Base-by-base conservation (phyloP, 2,888 invertebrate genomes). In the Nebria salina region DNA sequence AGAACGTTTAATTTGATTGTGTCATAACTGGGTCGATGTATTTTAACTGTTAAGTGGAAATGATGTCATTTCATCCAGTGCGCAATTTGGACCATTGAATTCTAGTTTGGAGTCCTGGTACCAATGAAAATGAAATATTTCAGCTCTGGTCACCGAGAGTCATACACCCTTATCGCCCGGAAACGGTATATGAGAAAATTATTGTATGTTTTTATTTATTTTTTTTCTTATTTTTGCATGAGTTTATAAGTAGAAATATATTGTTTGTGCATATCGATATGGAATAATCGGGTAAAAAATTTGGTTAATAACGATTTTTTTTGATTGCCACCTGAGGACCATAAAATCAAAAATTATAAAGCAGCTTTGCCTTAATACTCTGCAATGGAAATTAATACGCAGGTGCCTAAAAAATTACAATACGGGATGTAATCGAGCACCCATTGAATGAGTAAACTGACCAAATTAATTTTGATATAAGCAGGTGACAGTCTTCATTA, bases 141-240 rank as follows among this genome's bases (percentile, higher is more conserved):
- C 90, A 91, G 92, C 86, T 87, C 88, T 25, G 89, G 89, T 82
- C 89, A 91, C 87, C 91, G 92, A 87, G 92, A 92, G 89, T 90
- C 92, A 74, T 92, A 92, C 87, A 91, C 92, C 25, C 88, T 92
- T 84, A 91, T 92, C 81, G 91, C 92, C 81, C 91, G 92, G 88
- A 90, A 92, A 88, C 90, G 92, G 89, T 89, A 92, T 89, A 92
- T 92, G 92, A 92, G 92, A 91, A 93, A 92, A 87, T 87, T 92
- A 88, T 90, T 91, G 93, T 93, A 91, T 90, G 92, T 92, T 90
- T 87, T 83, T 83, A 82, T 76, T 75, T 77, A 2, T 54, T 54
- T 72, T 77, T 74, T 79, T 74, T 75, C 75, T 72, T 79, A 74
- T 64, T 25, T 82, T 25, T 20, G 68, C 75, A 76, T 82, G 72